Evolutionary conservation across 2,797 vertebrate species (phyloP).

Genomic region (Falco naumanni): DNA sequence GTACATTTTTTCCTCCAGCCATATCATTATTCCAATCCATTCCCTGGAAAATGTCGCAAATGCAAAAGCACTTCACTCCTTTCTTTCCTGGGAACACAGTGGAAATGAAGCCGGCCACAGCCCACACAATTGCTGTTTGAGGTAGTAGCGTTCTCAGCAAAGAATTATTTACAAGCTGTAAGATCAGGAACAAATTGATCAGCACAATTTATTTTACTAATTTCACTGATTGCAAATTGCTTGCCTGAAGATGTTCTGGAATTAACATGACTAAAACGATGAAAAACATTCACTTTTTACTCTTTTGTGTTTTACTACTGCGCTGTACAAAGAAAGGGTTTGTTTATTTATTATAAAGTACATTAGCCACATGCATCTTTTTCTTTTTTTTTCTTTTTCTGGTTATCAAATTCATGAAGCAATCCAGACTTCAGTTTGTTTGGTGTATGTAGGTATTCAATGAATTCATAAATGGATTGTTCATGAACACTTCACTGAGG

Average conservation of each 20-base stretch:
- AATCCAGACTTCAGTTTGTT: neutral
- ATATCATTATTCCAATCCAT: neutral
- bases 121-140: neutral
- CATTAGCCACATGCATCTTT: fast-evolving
- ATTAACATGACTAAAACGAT: neutral
- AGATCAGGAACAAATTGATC: neutral
- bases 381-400: neutral
- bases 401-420: neutral
- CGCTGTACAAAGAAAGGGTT: neutral
- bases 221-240: neutral
- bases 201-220: neutral
- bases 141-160: neutral
- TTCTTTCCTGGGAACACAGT: neutral
- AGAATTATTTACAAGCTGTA: neutral
- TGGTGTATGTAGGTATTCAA: neutral
- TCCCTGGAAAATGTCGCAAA: neutral
- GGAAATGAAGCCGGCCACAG: neutral
- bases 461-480: neutral
- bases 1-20: neutral
- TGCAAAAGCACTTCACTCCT: neutral
- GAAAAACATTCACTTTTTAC: neutral
- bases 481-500: neutral
- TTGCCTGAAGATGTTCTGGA: neutral
- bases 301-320: fast-evolving
- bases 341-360: neutral